Evolutionary conservation across 2,113 vertebrate species (phyloP).

Genomic region (Synodontis membranacea): DNA sequence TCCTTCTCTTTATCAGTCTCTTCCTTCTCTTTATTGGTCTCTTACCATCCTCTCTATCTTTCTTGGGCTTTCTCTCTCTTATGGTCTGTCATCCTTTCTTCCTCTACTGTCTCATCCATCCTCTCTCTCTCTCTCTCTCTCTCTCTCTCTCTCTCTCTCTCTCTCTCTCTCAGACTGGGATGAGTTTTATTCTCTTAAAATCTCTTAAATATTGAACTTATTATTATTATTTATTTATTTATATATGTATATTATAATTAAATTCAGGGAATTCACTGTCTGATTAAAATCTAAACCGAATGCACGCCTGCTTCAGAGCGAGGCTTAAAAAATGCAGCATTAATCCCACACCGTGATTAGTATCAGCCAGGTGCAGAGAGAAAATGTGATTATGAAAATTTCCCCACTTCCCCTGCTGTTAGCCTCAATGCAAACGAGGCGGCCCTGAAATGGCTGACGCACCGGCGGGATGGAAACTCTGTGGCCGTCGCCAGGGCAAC

Average conservation of each 20-base stretch:
- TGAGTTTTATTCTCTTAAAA: background rate
- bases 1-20: too few relatives aligned
- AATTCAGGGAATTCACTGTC: background rate
- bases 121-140: too few relatives aligned
- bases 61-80: background rate
- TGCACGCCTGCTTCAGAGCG: background rate
- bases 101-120: background rate
- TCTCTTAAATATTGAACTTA: background rate
- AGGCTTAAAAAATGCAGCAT: background rate
- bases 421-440: slow-evolving; percentile 8
- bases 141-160: too few relatives aligned
- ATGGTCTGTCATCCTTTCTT: background rate
- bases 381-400: slow-evolving; percentile 16
- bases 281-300: background rate
- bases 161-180: too few relatives aligned
- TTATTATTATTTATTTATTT: background rate
- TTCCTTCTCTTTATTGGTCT: too few relatives aligned
- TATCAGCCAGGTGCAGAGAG: slow-evolving; percentile 8
- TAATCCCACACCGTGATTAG: background rate
- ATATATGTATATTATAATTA: background rate
- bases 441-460: slow-evolving; percentile 20
- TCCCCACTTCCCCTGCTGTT: slow-evolving; percentile 27
- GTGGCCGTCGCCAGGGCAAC: slow-evolving; percentile 22
- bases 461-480: slow-evolving; percentile 50
- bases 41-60: background rate